Percentiles rank a stretch among this genome's conserved stretches.
Evolutionary conservation across 2,888 invertebrate species (phyloP).

Genomic region (Lithophane ornitopus): DNA sequence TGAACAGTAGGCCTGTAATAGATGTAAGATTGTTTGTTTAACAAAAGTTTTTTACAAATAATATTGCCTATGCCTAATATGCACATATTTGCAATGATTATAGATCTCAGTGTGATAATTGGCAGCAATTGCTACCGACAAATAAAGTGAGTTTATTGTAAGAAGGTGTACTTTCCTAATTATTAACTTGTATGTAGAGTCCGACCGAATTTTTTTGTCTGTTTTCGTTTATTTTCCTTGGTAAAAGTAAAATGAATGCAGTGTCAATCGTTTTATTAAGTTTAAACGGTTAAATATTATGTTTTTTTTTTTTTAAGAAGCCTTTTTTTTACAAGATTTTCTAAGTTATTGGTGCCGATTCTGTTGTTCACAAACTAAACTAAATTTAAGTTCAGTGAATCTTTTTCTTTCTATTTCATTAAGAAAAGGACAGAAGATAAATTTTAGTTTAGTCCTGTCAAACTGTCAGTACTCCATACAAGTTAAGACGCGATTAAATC

Average conservation of each 20-base stretch:
- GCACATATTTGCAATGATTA: background rate
- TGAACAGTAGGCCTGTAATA: background rate
- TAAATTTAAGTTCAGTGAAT: no score
- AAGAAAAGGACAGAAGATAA: no score
- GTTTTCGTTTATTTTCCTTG: background rate
- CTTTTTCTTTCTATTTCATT: no score
- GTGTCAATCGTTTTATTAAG: background rate
- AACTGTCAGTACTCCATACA: no score
- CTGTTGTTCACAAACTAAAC: no score
- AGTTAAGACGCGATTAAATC: no score
- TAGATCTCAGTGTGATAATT: background rate
- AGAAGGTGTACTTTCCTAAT: background rate
- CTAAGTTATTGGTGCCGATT: no score
- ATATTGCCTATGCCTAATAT: background rate
- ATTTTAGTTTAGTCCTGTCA: no score
- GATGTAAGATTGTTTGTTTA: background rate
- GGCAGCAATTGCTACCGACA: background rate
- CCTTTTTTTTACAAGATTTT: no score
- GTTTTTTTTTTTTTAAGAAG: no score
- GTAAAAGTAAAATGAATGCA: background rate
- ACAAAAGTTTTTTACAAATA: background rate
- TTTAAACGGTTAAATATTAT: no score
- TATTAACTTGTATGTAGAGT: background rate
- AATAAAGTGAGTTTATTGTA: constrained; percentile 6
- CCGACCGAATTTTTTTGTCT: background rate